Percentiles rank a stretch among this genome's conserved stretches.
Conservation (phyloP, 2,888 invertebrate genomes). For the Pollenia griseotomentosa region DNA sequence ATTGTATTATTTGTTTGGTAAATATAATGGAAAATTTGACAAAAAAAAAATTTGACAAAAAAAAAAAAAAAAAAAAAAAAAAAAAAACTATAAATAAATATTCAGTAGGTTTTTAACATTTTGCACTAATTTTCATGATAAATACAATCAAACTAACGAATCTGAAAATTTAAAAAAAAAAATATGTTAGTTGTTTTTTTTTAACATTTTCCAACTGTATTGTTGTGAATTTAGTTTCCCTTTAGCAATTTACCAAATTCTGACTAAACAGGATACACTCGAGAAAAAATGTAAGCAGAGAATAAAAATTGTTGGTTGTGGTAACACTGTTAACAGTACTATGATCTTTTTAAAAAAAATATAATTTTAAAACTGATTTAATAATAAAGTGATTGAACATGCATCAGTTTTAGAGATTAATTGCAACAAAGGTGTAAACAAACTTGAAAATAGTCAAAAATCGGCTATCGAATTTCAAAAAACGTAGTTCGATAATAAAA, state of each 20-base stretch:
- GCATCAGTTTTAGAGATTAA: too few relatives aligned
- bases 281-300: neutral
- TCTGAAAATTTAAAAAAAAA: constrained; percentile 80
- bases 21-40: constrained; percentile 4
- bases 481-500: too few relatives aligned
- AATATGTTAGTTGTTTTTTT: constrained; percentile 22
- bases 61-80: too few relatives aligned
- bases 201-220: constrained; percentile 32
- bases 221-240: constrained; percentile 26
- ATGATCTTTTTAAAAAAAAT: too few relatives aligned
- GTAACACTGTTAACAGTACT: neutral
- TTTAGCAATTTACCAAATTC: constrained; percentile 60
- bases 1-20: constrained; percentile 14
- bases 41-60: neutral
- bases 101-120: constrained; percentile 37
- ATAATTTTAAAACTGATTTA: too few relatives aligned
- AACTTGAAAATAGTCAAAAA: too few relatives aligned
- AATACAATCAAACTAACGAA: constrained; percentile 81
- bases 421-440: too few relatives aligned
- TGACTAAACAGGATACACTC: constrained; percentile 51
- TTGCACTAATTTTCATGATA: constrained; percentile 64
- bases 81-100: neutral
- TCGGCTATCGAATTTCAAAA: too few relatives aligned
- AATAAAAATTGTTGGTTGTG: neutral
- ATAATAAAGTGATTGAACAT: too few relatives aligned